A percentile compares a stretch with the other conserved stretches of the same genome.
Evolutionary conservation across 1,140 invertebrate species (phyloP).

Genomic region (Penaeus vannamei): DNA sequence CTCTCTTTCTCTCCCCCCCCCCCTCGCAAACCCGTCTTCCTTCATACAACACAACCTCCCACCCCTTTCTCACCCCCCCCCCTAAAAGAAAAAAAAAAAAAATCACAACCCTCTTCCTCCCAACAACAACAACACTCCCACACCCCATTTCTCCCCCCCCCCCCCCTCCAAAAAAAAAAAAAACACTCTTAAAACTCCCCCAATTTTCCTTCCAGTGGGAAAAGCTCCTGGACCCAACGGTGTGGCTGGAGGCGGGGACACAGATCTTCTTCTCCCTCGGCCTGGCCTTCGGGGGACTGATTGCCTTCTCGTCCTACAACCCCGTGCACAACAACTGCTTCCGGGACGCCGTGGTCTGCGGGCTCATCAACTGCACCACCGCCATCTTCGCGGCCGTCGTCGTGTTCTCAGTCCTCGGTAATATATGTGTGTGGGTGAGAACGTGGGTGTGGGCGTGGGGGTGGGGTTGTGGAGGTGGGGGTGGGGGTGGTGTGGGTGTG

Average conservation of each 20-base stretch:
- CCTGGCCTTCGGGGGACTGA: conserved; percentile 93
- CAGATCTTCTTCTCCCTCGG: conserved; percentile 98
- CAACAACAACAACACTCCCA: too few species aligned
- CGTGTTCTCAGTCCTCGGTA: conserved; percentile 96
- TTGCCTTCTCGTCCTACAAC: conserved; percentile 96
- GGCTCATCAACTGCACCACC: conserved; percentile 94
- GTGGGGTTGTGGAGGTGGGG: neutral
- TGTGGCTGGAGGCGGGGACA: conserved; percentile 96
- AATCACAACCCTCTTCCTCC: too few species aligned
- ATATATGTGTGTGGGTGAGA: conserved; percentile 37
- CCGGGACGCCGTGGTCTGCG: conserved; percentile 93
- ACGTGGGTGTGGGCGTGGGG: conserved; percentile 7
- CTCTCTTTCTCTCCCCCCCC: too few species aligned
- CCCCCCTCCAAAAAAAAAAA: too few species aligned
- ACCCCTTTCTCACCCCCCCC: too few species aligned
- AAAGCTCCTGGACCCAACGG: conserved; percentile 83
- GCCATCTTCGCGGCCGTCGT: conserved; percentile 98
- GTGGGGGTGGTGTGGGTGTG: conserved; percentile 19
- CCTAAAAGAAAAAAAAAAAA: too few species aligned
- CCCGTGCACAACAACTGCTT: conserved; percentile 97
- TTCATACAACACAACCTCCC: too few species aligned
- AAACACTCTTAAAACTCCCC: too few species aligned
- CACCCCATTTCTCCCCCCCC: too few species aligned
- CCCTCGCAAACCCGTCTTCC: too few species aligned
- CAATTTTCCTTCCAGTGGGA: conserved; percentile 74